Evolutionary conservation across 2,888 invertebrate species (phyloP).

Genomic region (Papilio protenor): DNA sequence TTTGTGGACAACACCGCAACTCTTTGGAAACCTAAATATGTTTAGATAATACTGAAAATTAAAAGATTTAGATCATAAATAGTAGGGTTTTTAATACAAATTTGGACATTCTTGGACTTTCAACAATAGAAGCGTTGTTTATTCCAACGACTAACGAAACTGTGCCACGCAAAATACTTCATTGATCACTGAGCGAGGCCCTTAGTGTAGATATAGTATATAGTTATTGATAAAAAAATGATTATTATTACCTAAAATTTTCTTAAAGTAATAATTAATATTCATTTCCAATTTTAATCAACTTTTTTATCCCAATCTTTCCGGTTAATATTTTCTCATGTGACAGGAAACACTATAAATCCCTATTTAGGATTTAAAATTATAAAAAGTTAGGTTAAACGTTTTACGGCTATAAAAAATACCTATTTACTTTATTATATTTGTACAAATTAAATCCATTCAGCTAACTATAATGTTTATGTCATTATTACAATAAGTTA

Average conservation of each 20-base stretch:
- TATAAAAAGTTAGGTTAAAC: not conserved
- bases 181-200: no score
- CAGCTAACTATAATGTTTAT: not conserved
- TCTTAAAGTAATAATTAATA: not conserved
- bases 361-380: constrained; percentile 8
- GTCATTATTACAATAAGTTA: not conserved
- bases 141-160: no score
- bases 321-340: not conserved
- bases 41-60: constrained; percentile 5
- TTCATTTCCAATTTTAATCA: no score
- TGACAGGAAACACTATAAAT: not conserved
- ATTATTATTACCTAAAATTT: no score
- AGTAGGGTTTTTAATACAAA: no score
- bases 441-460: not conserved
- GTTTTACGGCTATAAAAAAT: not conserved
- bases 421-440: not conserved
- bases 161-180: no score
- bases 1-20: constrained; percentile 24
- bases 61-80: not conserved
- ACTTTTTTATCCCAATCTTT: not conserved
- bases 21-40: constrained; percentile 26
- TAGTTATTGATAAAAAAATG: no score
- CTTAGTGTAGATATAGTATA: no score
- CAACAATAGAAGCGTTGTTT: no score
- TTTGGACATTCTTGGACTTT: no score